phyloP scores from a whole-genome alignment of 1,140 invertebrate genomes.

The Drosophila nigrodunni region DNA sequence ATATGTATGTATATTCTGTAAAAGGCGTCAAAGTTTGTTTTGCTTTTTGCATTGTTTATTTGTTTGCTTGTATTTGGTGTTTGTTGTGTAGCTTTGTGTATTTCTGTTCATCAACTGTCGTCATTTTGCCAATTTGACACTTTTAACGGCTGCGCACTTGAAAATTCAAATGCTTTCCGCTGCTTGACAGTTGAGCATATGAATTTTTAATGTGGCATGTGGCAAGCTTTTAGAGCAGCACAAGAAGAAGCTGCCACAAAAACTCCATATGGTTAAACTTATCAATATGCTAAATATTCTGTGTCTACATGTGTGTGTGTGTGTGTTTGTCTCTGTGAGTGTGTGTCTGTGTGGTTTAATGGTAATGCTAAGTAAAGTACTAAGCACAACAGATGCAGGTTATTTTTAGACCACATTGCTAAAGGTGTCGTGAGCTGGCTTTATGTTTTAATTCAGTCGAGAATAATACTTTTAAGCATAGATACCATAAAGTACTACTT shows the following conservation, averaged over 20 bases:
- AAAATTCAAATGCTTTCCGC: slow-evolving; percentile 69
- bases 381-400: slow-evolving; percentile 34
- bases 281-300: slow-evolving; percentile 52
- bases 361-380: slow-evolving; percentile 39
- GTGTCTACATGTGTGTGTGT: slow-evolving; percentile 7
- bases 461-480: not conserved
- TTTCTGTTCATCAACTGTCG: slow-evolving; percentile 36
- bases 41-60: slow-evolving; percentile 32
- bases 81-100: slow-evolving; percentile 24
- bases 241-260: slow-evolving; percentile 1
- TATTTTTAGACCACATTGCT: slow-evolving; percentile 17
- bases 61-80: slow-evolving; percentile 13
- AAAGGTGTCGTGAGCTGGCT: slow-evolving; percentile 3
- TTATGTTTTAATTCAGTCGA: slow-evolving; percentile 12
- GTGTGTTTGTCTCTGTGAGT: not conserved
- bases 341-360: slow-evolving; percentile 27
- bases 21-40: slow-evolving; percentile 75
- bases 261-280: slow-evolving; percentile 53
- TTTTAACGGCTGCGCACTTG: slow-evolving; percentile 74
- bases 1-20: slow-evolving; percentile 29
- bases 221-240: slow-evolving; percentile 56
- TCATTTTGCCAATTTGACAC: slow-evolving; percentile 80
- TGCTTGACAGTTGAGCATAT: slow-evolving; percentile 71
- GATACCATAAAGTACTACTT: no score
- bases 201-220: slow-evolving; percentile 74